These are phyloP conservation scores for Saccopteryx leptura DNA, from an alignment of 2,113 vertebrate species.

Conservation along the genomic window DNA sequence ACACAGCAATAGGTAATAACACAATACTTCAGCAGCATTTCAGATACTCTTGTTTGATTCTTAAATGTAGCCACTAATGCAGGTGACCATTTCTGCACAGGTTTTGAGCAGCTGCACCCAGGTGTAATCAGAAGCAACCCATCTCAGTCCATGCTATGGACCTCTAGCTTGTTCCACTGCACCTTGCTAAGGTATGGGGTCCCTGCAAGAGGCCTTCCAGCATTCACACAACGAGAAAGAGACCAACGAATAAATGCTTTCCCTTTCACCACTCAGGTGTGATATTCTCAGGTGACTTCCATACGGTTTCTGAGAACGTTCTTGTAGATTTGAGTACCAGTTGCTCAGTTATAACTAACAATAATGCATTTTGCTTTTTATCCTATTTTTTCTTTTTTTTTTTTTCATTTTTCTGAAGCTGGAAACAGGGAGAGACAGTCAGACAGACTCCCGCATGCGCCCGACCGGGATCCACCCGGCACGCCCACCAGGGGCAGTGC, in stretches of 20 bases:
- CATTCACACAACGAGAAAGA: neutral
- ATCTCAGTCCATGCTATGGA: neutral
- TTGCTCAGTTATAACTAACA: neutral
- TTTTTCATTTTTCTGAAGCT: too few species aligned
- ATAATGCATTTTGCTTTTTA: conserved; percentile 4
- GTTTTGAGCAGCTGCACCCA: neutral
- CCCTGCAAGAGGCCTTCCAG: neutral
- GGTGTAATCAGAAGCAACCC: neutral
- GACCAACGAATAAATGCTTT: neutral
- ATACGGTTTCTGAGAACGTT: neutral
- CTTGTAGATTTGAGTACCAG: neutral
- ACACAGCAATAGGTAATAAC: neutral
- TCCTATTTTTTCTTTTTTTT: neutral
- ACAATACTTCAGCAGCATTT: neutral
- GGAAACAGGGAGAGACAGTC: too few species aligned
- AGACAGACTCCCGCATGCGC: too few species aligned
- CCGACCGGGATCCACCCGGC: too few species aligned
- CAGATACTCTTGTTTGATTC: neutral
- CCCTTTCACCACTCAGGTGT: neutral
- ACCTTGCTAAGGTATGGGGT: neutral
- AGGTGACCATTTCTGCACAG: neutral
- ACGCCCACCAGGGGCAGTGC: too few species aligned
- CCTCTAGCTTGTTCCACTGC: neutral
- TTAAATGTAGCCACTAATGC: neutral
- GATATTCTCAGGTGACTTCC: neutral